Percentiles rank a stretch among this genome's conserved stretches.
phyloP scores from a whole-genome alignment of 2,797 vertebrate species.

The Gambelia wislizenii region DNA sequence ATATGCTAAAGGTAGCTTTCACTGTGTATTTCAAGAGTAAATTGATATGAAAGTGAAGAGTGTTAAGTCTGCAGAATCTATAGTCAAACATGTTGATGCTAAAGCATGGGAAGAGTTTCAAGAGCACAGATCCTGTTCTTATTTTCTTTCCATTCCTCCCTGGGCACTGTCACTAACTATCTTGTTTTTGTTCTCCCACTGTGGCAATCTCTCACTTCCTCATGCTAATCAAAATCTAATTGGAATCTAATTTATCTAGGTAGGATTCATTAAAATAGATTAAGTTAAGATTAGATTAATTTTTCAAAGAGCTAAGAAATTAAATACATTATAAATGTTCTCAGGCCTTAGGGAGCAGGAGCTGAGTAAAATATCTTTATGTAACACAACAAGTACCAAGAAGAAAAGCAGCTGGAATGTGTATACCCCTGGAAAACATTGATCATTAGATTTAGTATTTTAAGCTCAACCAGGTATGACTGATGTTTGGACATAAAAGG shows the following conservation, averaged over 20 bases:
- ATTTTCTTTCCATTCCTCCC: constrained; percentile 27
- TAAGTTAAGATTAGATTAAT: constrained; percentile 63
- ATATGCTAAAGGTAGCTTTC: neutral
- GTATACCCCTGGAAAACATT: neutral
- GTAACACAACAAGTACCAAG: neutral
- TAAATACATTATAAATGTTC: constrained; percentile 47
- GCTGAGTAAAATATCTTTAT: constrained; percentile 5
- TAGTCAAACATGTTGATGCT: constrained; percentile 15
- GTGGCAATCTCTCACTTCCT: constrained; percentile 29
- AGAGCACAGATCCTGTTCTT: rapidly evolving
- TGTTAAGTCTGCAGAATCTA: neutral
- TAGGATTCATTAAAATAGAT: constrained; percentile 60
- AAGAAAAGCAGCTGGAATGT: neutral
- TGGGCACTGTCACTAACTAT: constrained; percentile 19
- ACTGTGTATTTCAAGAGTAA: neutral
- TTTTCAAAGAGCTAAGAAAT: constrained; percentile 44
- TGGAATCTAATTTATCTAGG: constrained; percentile 62
- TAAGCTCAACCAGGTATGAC: neutral
- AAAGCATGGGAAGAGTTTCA: constrained; percentile 8
- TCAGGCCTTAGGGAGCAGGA: constrained; percentile 8
- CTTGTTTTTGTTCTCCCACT: constrained; percentile 44
- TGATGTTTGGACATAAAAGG: constrained; percentile 4
- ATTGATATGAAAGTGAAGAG: neutral
- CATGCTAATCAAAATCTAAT: constrained; percentile 64
- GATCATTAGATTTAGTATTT: constrained; percentile 9